A percentile compares a stretch with the other conserved stretches of the same genome.
Evolutionary conservation across 2,113 vertebrate species (phyloP).

Genomic region (Carlito syrichta): DNA sequence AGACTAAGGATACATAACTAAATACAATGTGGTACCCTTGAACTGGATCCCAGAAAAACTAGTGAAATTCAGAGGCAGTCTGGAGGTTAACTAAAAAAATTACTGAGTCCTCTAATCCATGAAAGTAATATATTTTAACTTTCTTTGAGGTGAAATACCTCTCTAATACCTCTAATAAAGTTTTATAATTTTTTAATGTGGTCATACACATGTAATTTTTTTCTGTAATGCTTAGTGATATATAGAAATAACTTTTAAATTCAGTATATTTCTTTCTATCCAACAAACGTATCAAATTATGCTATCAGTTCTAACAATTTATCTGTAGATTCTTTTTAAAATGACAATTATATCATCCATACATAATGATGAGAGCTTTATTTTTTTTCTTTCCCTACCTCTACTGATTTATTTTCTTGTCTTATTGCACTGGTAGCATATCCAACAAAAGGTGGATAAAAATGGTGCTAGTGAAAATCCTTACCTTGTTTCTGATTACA

Average conservation of each 20-base stretch:
- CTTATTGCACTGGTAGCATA: background rate
- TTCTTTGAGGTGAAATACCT: background rate
- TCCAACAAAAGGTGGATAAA: background rate
- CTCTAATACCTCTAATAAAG: background rate
- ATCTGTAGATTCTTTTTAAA: background rate
- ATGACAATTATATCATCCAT: background rate
- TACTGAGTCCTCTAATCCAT: no score
- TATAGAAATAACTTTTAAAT: background rate
- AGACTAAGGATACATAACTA: background rate
- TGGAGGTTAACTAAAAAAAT: background rate
- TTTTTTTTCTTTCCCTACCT: background rate
- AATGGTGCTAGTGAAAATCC: background rate
- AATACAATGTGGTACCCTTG: background rate
- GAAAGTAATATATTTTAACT: background rate
- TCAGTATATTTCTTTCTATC: background rate
- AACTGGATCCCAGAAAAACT: background rate
- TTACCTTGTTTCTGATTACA: background rate
- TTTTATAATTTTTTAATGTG: background rate
- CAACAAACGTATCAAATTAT: background rate
- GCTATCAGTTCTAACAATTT: background rate
- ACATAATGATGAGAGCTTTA: background rate
- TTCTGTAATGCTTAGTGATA: background rate
- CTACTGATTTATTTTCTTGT: background rate
- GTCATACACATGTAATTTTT: background rate
- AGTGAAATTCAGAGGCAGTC: background rate